Evolutionary conservation across 2,113 vertebrate genomes (phyloP).

Genomic region (Gavialis gangeticus): DNA sequence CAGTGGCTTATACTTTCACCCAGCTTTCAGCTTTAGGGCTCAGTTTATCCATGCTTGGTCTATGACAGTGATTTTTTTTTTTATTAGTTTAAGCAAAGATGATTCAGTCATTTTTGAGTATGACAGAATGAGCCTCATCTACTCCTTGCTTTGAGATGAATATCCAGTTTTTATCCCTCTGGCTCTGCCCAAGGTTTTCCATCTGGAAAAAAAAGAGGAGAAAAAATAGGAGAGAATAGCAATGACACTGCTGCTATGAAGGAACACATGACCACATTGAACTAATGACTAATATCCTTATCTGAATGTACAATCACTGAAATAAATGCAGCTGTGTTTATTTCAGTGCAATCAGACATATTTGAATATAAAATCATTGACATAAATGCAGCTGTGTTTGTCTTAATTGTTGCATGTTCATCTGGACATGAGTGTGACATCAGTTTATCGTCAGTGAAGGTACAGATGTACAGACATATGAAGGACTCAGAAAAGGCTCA

Average conservation of each 20-base stretch:
- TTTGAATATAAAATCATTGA: slow-evolving; percentile 71
- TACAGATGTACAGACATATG: background rate
- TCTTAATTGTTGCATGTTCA: slow-evolving; percentile 64
- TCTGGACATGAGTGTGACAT: slow-evolving; percentile 60
- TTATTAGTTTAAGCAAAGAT: background rate
- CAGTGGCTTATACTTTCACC: background rate
- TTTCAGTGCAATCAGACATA: slow-evolving; percentile 73
- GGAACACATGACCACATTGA: slow-evolving; percentile 65
- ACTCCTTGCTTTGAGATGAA: slow-evolving; percentile 2
- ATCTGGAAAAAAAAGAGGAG: slow-evolving; percentile 66
- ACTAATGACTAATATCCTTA: slow-evolving; percentile 56
- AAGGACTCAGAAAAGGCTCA: background rate
- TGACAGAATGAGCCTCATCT: background rate
- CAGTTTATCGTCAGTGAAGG: slow-evolving; percentile 18
- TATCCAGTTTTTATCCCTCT: slow-evolving; percentile 49
- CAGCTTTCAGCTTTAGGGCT: background rate
- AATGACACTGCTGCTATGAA: slow-evolving; percentile 62
- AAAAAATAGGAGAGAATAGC: slow-evolving; percentile 64
- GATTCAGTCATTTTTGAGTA: background rate
- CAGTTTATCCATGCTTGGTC: slow-evolving; percentile 5
- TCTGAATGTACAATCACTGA: slow-evolving; percentile 72
- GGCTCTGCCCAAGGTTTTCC: slow-evolving; percentile 53
- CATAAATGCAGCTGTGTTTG: slow-evolving; percentile 73
- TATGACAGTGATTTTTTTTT: background rate
- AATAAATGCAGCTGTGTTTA: slow-evolving; percentile 76